Evolutionary conservation across 2,888 invertebrate genomes (phyloP), one percentile per base, ranked within the genome.

Genomic region (Tenthredo amoena): DNA sequence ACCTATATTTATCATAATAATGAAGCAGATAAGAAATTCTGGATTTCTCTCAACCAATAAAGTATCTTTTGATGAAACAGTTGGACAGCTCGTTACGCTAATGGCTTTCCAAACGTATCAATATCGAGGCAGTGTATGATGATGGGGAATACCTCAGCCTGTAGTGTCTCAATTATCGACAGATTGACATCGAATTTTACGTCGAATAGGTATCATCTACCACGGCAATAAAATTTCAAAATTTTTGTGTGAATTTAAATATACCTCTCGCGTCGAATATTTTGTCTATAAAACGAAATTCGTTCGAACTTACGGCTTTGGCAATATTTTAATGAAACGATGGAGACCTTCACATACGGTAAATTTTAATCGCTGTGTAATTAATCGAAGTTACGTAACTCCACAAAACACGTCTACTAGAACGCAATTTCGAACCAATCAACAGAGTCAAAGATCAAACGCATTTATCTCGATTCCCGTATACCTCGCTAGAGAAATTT

Each of bases 361-460:
- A 43, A 77, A 6, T 55, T 55, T 40, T 77, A 77, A 31, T 77
- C 50, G 77, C 18, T 31, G 50, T 15, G 55, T 77, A 77, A 77
- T 77, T 77, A 55, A 18, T 77, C 77, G 77, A 18, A 50, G 31
- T 77, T 55, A 77, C 21, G 77, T n/a, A 77, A 77, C 31, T 15
- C 15, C 34, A 15, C 18, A 55, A 34, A 77, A 77, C 31, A 31
- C 18, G 21, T 40, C 2, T 74, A n/a, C 3, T 2, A 74, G 43
- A 40, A 40, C 40, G n/a, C 43, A 50, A 55, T 77, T 77, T 31
- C 50, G 9, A 77, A 55, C 31, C 55, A 55, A 77, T 77, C 77
- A 34, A 77, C 34, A 40, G 31, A 31, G 77, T 50, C 77, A 12
- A 55, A 50, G 77, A 77, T 77, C 77, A 50, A 77, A 77, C 77